Percentiles rank a stretch among this genome's conserved stretches.
These are phyloP conservation scores for Spodoptera littoralis DNA, from an alignment of 2,888 invertebrate genomes.

Conservation along the genomic window DNA sequence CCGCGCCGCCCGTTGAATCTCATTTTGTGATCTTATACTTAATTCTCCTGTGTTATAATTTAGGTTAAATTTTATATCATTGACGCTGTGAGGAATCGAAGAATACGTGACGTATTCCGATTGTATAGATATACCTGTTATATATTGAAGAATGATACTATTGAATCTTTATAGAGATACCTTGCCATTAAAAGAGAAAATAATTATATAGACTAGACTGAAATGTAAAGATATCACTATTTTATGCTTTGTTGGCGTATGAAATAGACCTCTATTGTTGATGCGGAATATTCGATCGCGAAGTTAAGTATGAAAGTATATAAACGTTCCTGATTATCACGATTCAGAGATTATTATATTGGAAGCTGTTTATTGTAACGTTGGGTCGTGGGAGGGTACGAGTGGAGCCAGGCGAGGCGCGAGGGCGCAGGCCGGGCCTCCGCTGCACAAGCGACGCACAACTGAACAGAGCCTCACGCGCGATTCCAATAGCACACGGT, in stretches of 20 bases:
- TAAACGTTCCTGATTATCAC: slow-evolving; percentile 80
- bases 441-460: slow-evolving; percentile 79
- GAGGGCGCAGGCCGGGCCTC: slow-evolving; percentile 21
- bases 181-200: slow-evolving; percentile 86
- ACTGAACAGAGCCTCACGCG: slow-evolving; percentile 78
- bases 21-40: slow-evolving; percentile 89
- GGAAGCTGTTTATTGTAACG: slow-evolving; percentile 79
- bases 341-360: slow-evolving; percentile 76
- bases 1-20: slow-evolving; percentile 85
- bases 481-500: slow-evolving; percentile 82
- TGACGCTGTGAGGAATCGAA: slow-evolving; percentile 87
- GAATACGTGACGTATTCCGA: slow-evolving; percentile 85
- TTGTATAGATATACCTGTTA: slow-evolving; percentile 87
- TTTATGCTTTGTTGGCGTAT: slow-evolving; percentile 88
- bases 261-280: slow-evolving; percentile 84
- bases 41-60: slow-evolving; percentile 89
- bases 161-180: slow-evolving; percentile 88
- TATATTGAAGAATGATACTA: slow-evolving; percentile 86
- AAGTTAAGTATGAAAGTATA: slow-evolving; percentile 71
- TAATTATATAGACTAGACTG: slow-evolving; percentile 89
- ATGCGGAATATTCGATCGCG: slow-evolving; percentile 78
- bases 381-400: slow-evolving; percentile 72
- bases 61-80: slow-evolving; percentile 89
- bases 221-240: slow-evolving; percentile 89
- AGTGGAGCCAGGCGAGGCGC: slow-evolving; percentile 62